phyloP scores from a whole-genome alignment of 2,113 vertebrate species.

The Burhinus bistriatus region DNA sequence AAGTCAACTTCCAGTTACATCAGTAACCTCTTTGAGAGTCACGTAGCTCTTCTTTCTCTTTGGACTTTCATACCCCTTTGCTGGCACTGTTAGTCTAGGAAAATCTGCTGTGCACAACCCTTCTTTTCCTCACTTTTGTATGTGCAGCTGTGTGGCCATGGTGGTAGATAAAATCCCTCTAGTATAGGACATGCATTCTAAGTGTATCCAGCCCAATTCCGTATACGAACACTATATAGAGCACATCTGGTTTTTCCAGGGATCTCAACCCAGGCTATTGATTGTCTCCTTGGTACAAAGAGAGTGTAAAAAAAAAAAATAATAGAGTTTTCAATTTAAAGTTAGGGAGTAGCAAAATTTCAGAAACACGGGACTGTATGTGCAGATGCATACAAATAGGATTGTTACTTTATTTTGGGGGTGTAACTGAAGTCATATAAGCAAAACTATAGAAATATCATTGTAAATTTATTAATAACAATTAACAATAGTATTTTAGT shows the following conservation, averaged over 20 bases:
- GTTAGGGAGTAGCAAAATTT: background rate
- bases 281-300: background rate
- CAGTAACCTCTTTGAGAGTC: background rate
- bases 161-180: background rate
- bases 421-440: background rate
- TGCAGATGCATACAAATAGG: background rate
- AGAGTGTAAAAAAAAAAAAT: background rate
- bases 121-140: background rate
- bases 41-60: background rate
- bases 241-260: background rate
- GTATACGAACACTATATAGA: too few relatives aligned
- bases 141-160: background rate
- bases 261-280: background rate
- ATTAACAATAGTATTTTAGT: background rate
- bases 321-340: background rate
- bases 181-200: background rate
- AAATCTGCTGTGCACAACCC: background rate
- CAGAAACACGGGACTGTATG: background rate
- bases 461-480: background rate
- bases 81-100: background rate
- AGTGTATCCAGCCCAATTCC: background rate
- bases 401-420: background rate
- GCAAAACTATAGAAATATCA: background rate
- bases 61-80: background rate
- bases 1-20: background rate